phyloP scores from a whole-genome alignment of 2,113 vertebrate species.

The Labeo catla region DNA sequence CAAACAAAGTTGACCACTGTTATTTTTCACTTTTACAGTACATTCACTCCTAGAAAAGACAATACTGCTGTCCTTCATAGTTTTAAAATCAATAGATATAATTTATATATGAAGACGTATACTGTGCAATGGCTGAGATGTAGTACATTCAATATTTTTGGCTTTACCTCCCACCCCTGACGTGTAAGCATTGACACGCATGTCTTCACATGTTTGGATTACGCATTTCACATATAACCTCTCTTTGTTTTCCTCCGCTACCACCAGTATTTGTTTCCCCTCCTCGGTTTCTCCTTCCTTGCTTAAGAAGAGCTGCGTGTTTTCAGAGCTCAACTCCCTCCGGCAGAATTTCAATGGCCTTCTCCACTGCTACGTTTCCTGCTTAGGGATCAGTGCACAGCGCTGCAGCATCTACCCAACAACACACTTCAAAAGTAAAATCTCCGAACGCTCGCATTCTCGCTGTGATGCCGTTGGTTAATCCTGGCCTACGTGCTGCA shows the following conservation, averaged over 20 bases:
- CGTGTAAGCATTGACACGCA: neutral
- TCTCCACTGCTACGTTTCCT: conserved; percentile 5
- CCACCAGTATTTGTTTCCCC: conserved; percentile 16
- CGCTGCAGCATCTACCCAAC: conserved; percentile 21
- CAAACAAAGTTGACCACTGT: neutral
- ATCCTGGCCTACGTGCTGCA: neutral
- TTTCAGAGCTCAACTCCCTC: conserved; percentile 38
- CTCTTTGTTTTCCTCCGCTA: conserved; percentile 2
- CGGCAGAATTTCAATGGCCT: conserved; percentile 52
- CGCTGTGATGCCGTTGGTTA: conserved; percentile 35
- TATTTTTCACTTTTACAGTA: neutral
- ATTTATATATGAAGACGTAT: neutral
- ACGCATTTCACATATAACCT: conserved; percentile 11
- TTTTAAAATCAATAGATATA: neutral
- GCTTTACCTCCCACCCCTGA: neutral
- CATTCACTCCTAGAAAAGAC: neutral
- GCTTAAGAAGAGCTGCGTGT: conserved; percentile 31
- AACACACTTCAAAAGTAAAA: conserved; percentile 19
- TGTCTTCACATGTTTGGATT: conserved; percentile 13
- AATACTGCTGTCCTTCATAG: neutral
- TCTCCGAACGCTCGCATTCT: neutral
- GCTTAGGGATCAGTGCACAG: conserved; percentile 34
- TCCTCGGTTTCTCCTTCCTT: conserved; percentile 12
- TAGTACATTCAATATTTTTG: neutral
- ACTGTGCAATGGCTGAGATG: too few relatives aligned